Conservation (phyloP, 1,140 invertebrate genomes). For the Elymnias hypermnestra region DNA sequence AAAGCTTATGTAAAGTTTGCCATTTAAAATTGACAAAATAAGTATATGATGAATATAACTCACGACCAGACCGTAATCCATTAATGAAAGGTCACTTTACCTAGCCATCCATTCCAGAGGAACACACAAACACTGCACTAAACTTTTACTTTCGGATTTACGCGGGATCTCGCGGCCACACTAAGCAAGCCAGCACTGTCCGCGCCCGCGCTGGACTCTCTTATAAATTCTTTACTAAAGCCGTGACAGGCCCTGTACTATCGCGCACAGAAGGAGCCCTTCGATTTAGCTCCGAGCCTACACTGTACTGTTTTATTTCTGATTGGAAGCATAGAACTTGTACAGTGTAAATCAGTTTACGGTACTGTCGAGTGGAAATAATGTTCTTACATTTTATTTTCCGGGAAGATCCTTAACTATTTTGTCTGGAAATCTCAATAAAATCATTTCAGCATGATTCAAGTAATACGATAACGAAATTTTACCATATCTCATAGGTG, state of each 20-base stretch:
- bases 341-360: slow-evolving; percentile 17
- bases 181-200: slow-evolving; percentile 28
- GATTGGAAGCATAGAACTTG: slow-evolving; percentile 6
- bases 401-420: no score
- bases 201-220: slow-evolving; percentile 47
- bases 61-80: neutral
- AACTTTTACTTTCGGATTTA: slow-evolving; percentile 34
- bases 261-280: slow-evolving; percentile 39
- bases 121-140: slow-evolving; percentile 39
- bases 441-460: no score
- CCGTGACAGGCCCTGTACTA: slow-evolving; percentile 64
- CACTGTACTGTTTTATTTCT: slow-evolving; percentile 10
- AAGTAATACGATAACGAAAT: neutral
- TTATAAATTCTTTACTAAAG: slow-evolving; percentile 58
- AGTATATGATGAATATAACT: no score
- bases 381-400: no score
- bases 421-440: no score
- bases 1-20: no score
- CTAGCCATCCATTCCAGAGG: slow-evolving; percentile 67
- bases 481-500: neutral
- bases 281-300: slow-evolving; percentile 11
- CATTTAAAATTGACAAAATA: no score
- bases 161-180: slow-evolving; percentile 2
- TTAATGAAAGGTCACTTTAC: slow-evolving; percentile 28
- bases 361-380: slow-evolving; percentile 17